phyloP scores from a whole-genome alignment of 1,140 invertebrate species.

The Sesamia nonagrioides region DNA sequence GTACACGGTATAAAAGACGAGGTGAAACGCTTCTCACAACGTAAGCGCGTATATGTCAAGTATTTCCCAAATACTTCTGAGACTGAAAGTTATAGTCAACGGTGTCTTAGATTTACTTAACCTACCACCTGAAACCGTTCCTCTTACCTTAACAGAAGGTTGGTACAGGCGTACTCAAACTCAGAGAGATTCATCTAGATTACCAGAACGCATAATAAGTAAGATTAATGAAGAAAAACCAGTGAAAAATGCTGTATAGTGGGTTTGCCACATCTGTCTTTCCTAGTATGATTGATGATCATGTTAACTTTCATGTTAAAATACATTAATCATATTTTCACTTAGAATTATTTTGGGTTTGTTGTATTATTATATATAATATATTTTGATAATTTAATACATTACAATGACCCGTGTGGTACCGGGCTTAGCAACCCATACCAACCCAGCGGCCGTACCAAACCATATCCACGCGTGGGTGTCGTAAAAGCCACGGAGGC shows the following conservation, averaged over 20 bases:
- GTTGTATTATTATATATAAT: neutral
- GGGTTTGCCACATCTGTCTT: neutral
- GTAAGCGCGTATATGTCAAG: too few relatives aligned
- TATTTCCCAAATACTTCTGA: too few relatives aligned
- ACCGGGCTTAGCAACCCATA: too few relatives aligned
- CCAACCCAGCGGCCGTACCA: too few relatives aligned
- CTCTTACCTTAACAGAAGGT: neutral
- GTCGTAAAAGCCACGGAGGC: too few relatives aligned
- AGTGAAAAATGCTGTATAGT: slow-evolving; percentile 5
- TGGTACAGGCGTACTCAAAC: neutral
- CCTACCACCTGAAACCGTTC: too few relatives aligned
- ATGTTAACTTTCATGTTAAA: slow-evolving; percentile 25
- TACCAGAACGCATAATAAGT: neutral
- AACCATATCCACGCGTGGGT: too few relatives aligned
- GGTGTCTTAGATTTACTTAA: too few relatives aligned
- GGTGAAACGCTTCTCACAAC: too few relatives aligned
- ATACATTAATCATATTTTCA: slow-evolving; percentile 11
- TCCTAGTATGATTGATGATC: slow-evolving; percentile 6
- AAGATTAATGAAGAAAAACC: slow-evolving; percentile 16
- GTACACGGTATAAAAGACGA: too few relatives aligned
- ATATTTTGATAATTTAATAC: neutral
- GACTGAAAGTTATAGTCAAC: too few relatives aligned
- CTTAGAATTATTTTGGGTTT: neutral
- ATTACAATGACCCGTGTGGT: too few relatives aligned
- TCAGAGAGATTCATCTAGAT: neutral